A percentile compares a stretch with the other conserved stretches of the same genome.
phyloP scores from a whole-genome alignment of 2,113 vertebrate species.

The Suricata suricatta region DNA sequence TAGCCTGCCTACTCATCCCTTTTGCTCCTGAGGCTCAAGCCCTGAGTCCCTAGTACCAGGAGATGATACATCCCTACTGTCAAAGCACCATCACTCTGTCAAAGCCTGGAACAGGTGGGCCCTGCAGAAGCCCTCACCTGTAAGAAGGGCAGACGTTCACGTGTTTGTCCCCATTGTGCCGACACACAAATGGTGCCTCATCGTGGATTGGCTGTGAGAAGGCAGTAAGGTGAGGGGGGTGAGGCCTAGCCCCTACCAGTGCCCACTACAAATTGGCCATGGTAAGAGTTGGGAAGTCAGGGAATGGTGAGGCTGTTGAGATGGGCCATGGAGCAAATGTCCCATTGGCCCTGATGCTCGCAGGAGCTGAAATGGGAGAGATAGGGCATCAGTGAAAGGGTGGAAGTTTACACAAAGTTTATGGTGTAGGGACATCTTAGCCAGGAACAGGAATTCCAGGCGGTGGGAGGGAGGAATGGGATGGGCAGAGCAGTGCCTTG shows the following conservation, averaged over 20 bases:
- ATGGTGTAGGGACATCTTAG: not conserved
- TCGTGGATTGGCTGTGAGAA: not conserved
- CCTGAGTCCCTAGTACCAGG: not conserved
- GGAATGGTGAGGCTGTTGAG: not conserved
- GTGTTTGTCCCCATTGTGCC: not conserved
- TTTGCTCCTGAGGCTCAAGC: not conserved
- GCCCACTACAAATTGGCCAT: not conserved
- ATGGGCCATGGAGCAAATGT: not conserved
- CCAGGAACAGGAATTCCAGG: not conserved
- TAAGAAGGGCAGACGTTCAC: accelerated
- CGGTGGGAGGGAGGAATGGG: not conserved
- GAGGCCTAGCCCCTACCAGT: not conserved
- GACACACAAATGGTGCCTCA: not conserved
- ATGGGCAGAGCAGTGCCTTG: not conserved
- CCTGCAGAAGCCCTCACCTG: not conserved
- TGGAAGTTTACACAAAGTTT: not conserved
- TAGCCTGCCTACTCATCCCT: not conserved
- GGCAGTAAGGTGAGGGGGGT: not conserved
- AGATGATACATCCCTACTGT: not conserved
- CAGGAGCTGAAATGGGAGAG: not conserved
- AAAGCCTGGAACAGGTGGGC: not conserved
- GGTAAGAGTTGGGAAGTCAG: not conserved
- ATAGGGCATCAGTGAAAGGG: not conserved
- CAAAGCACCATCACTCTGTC: not conserved
- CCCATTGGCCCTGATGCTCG: accelerated